Conservation (phyloP, 2,888 invertebrate genomes). For the Boloria euphrosyne region DNA sequence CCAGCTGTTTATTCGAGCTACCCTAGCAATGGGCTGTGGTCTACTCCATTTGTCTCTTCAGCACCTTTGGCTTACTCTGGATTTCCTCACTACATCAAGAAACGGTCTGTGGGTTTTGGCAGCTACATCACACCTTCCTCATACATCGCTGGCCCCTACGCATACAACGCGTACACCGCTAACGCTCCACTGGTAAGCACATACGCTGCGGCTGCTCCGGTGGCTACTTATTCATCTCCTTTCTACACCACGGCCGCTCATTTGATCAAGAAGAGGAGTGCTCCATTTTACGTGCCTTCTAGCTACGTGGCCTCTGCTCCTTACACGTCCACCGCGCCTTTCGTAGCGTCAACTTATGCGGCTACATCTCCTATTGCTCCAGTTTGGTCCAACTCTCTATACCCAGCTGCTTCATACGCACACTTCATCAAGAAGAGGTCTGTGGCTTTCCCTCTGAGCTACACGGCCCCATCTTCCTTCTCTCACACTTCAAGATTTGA, state of each 20-base stretch:
- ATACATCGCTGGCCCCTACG: constrained; percentile 42
- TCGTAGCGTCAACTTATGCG: constrained; percentile 33
- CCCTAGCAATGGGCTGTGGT: constrained; percentile 65
- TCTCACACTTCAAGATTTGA: constrained; percentile 55
- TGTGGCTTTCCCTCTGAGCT: constrained; percentile 24
- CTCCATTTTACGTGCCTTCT: constrained; percentile 42
- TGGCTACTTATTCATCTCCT: constrained; percentile 11
- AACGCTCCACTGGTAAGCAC: no score
- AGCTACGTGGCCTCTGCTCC: constrained; percentile 41
- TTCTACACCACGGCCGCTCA: constrained; percentile 51
- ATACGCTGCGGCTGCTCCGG: constrained; percentile 19
- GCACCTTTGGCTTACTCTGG: constrained; percentile 56
- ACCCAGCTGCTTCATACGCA: constrained; percentile 27
- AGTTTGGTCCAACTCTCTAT: constrained; percentile 27
- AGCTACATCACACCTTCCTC: constrained; percentile 48
- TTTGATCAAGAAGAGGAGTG: constrained; percentile 68
- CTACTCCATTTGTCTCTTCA: constrained; percentile 59
- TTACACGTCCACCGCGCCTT: constrained; percentile 45
- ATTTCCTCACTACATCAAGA: constrained; percentile 60
- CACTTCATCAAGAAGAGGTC: constrained; percentile 41
- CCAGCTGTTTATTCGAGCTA: constrained; percentile 57
- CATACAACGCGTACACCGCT: constrained; percentile 26
- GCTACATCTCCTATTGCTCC: constrained; percentile 22
- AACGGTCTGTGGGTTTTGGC: constrained; percentile 44
- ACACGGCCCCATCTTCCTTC: constrained; percentile 36